Percentiles rank a stretch among this genome's conserved stretches.
Evolutionary conservation across 2,113 vertebrate species (phyloP).

Genomic region (Leucoraja erinaceus): DNA sequence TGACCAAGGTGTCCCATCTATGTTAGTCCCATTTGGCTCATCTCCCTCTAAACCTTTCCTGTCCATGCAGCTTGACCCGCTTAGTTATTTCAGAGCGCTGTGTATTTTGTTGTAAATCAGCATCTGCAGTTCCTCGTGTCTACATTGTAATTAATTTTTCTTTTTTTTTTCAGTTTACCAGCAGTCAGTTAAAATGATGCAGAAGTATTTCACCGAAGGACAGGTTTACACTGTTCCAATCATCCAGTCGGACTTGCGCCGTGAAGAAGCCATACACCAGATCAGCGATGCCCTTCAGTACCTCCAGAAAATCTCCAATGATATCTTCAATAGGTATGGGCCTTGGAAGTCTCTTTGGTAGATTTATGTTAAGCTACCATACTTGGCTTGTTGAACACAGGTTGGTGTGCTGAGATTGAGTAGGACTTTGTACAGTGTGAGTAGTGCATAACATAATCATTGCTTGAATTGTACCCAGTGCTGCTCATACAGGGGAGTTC

Average conservation of each 20-base stretch:
- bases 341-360: not conserved
- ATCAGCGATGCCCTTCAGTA: constrained; percentile 79
- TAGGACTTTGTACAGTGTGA: no score
- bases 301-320: constrained; percentile 76
- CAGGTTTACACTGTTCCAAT: constrained; percentile 82
- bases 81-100: no score
- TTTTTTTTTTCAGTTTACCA: constrained; percentile 20
- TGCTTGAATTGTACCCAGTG: no score
- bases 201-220: constrained; percentile 71
- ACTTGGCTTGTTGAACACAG: not conserved
- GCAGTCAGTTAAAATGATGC: constrained; percentile 61
- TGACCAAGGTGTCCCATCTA: no score
- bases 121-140: no score
- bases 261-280: constrained; percentile 88
- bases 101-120: no score
- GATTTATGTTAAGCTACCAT: not conserved
- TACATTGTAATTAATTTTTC: constrained; percentile 30
- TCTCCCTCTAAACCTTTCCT: no score
- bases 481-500: no score
- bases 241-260: constrained; percentile 81
- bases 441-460: no score
- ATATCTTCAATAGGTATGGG: constrained; percentile 84
- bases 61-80: no score
- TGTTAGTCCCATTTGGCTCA: no score
- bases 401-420: no score